Percentiles rank a stretch among this genome's conserved stretches.
Evolutionary conservation across 2,113 vertebrate species (phyloP).

Genomic region (Phaethon lepturus): DNA sequence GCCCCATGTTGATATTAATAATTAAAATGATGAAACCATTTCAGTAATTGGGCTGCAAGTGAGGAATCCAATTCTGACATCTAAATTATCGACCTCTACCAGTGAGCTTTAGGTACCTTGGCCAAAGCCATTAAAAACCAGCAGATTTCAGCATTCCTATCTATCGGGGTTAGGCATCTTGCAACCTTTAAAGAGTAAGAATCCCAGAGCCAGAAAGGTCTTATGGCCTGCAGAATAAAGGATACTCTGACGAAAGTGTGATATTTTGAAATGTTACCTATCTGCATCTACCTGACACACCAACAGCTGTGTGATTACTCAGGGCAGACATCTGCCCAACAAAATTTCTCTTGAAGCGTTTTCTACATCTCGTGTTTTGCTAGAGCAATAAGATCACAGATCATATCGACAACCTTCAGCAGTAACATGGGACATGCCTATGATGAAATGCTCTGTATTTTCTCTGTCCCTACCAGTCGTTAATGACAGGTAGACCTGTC

Average conservation of each 20-base stretch:
- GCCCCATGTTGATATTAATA: neutral
- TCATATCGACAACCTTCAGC: accelerated
- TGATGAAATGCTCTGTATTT: neutral
- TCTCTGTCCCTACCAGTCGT: too few species aligned
- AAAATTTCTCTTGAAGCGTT: neutral
- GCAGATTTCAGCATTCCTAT: neutral
- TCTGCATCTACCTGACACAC: neutral
- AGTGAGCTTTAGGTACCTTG: neutral
- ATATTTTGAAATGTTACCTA: neutral
- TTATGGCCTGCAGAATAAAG: neutral
- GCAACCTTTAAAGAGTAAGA: neutral
- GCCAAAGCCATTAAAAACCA: neutral
- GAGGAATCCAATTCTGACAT: neutral
- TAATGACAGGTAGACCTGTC: neutral
- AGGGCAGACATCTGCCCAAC: neutral
- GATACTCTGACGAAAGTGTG: neutral
- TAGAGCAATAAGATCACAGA: neutral
- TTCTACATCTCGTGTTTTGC: neutral
- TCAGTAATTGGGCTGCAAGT: neutral
- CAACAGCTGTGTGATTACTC: neutral
- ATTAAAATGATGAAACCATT: neutral
- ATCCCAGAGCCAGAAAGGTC: neutral
- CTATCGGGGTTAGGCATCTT: neutral
- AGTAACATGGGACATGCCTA: neutral
- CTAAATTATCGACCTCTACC: neutral